Evolutionary conservation across 2,888 invertebrate species (phyloP), one percentile per base, ranked within the genome.

Genomic region (Nymphalis polychloros): DNA sequence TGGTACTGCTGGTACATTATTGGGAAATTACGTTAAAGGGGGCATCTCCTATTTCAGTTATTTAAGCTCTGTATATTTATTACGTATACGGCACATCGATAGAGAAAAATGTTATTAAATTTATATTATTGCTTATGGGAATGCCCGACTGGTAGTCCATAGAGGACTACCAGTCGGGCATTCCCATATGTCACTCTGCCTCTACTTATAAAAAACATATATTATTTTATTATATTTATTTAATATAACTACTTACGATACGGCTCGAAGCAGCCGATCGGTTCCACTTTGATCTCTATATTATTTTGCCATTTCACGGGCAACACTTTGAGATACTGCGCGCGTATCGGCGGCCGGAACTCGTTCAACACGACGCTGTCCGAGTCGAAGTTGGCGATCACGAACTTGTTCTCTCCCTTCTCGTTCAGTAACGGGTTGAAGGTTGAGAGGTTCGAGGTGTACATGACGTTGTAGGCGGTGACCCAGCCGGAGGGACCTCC

Each of bases 201-300:
- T 41, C 6, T 10, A 41, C 10, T 8, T 1, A 41, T 41, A 4
- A 41, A 41, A 31, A 41, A 41, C 8, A 13, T 13, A 3, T 41
- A 13, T 41, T 41, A 41, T 41, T 10, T 13, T 4, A 41, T 13
- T 2, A 41, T 41, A 13, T 41, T 41, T 13, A 41, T 4, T 41
- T 13, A 41, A 13, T 8, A 31, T 49, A 59, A 23, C 20, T 31
- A 87, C 90, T 88, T 62, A 91, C 90, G 87, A 52, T 97, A 97
- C 1, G 95, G 95, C 74, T 94, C 88, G 76, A 94, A 97, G 81
- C 98, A 98, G 8, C 97, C 97, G 17, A 95, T 89, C 0, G 97
- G 94, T 78, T 98, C 97, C 0, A 95, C 86, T 68, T 95, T 94
- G 84, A 98, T 90, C 75, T 96, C 96, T 47, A 97, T 95, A 70